These are phyloP conservation scores for Clostera curtula DNA, from an alignment of 2,888 invertebrate species.

Conservation along the genomic window DNA sequence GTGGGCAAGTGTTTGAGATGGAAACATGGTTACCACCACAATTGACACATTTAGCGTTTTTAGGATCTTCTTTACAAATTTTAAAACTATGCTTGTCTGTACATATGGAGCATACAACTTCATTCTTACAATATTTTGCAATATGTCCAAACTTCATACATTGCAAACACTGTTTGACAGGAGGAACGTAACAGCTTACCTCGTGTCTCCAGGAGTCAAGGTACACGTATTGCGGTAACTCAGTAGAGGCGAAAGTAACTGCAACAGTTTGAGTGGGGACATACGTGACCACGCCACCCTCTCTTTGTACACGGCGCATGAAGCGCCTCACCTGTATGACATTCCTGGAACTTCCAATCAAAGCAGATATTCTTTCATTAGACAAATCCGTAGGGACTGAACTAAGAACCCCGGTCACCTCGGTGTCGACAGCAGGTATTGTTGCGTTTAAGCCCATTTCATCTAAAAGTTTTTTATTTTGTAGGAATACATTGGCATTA, in stretches of 20 bases:
- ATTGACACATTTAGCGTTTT: constrained; percentile 2
- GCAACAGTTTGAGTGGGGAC: neutral
- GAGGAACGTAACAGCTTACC: neutral
- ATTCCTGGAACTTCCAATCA: neutral
- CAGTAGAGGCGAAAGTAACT: neutral
- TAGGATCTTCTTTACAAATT: neutral
- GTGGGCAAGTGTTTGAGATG: constrained; percentile 3
- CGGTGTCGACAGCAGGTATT: neutral
- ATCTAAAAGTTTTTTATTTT: no score
- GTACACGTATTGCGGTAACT: neutral
- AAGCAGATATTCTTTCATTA: neutral
- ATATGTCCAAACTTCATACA: constrained; percentile 6
- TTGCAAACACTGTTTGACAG: constrained; percentile 3
- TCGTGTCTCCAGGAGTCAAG: neutral
- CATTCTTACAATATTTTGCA: constrained; percentile 3
- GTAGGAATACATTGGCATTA: no score
- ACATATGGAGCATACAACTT: constrained; percentile 2
- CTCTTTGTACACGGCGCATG: neutral
- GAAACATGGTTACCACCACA: constrained; percentile 5
- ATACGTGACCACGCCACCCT: neutral
- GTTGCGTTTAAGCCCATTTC: no score
- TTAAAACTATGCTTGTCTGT: constrained; percentile 3
- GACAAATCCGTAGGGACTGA: neutral
- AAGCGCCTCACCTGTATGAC: neutral
- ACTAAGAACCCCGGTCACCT: neutral